Evolutionary conservation across 1,140 invertebrate species (phyloP).

Genomic region (Nixonia krombeini): DNA sequence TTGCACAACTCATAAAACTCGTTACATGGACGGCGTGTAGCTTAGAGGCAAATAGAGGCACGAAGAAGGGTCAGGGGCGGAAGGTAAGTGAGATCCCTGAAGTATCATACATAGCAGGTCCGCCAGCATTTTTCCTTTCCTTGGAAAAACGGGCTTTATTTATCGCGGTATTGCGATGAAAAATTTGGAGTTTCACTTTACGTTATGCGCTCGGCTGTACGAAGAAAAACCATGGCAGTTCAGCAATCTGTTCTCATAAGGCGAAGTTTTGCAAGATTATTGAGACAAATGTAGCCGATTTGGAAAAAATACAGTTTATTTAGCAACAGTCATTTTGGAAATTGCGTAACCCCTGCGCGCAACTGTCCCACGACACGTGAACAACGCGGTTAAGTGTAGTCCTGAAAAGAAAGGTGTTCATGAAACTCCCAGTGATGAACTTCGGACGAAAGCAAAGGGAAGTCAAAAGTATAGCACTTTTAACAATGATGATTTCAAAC

Average conservation of each 20-base stretch:
- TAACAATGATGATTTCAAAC: too few relatives aligned
- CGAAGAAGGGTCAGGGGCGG: conserved; percentile 9
- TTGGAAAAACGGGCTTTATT: conserved; percentile 32
- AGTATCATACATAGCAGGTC: conserved; percentile 27
- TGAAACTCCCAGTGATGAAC: too few relatives aligned
- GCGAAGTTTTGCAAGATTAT: neutral
- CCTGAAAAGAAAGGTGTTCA: too few relatives aligned
- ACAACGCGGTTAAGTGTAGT: too few relatives aligned
- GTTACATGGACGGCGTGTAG: conserved; percentile 45
- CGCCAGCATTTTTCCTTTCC: conserved; percentile 25
- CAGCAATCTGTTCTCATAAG: neutral
- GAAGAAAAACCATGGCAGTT: neutral
- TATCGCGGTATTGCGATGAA: conserved; percentile 28
- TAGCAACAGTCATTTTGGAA: too few relatives aligned
- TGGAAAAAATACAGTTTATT: neutral
- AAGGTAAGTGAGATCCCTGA: conserved; percentile 30
- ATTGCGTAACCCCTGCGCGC: too few relatives aligned
- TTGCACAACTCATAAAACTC: conserved; percentile 55
- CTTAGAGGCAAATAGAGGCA: conserved; percentile 40
- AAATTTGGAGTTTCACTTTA: conserved; percentile 17
- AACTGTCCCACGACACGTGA: too few relatives aligned
- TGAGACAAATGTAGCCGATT: neutral
- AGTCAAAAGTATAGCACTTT: too few relatives aligned
- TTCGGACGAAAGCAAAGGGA: too few relatives aligned
- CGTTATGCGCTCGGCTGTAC: neutral